Base-by-base conservation (phyloP, 2,797 vertebrate genomes). In the Trachurus trachurus region DNA sequence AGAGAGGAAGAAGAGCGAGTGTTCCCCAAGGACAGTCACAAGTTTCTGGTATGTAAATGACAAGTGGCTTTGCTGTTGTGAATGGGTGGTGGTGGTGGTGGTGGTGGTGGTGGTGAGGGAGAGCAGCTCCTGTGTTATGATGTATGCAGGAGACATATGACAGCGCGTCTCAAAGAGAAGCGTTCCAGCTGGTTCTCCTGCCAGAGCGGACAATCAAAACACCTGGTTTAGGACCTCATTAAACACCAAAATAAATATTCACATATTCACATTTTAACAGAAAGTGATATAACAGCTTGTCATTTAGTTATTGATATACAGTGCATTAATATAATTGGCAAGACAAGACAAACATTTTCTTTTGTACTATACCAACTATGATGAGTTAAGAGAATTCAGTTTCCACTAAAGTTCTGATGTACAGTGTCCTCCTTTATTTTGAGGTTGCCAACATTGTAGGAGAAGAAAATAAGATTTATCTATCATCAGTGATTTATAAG, bases 31-130 rank as follows among this genome's bases (percentile, higher is more conserved):
- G 92, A 89, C 87, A 63, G 71, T 83, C 76, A 71, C 80, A 91
- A 88, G 86, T 91, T 90, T 89, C 76, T 89, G 82, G 84, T 90
- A 89, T 92, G 91, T 83, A 93, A 93, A 93, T 91, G 79, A 82
- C 16, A 71, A 87, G 74, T 22, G 53, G 66, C 74, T 84, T 58
- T 77, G 73, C 88, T 80, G 82, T 57, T 63, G 16, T 78, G 85
- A 70, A 44, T 68, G 65, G 34, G 74, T 54, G 66, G 31, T 34
- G 31, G 26, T 26, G 26, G 26, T 26, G 26, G 26, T 26, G 26
- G 26, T 26, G 26, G 26, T 26, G 26, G 26, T 26, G 34, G 74
- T 54, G 66, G 56, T 70, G 71, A 59, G 52, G 54, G 62, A 49
- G 57, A 66, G 80, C 50, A 10, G 42, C 19, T 78, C 66, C 87